Percentiles rank a stretch among this genome's conserved stretches.
phyloP scores from a whole-genome alignment of 2,113 vertebrate species.

The Ranitomeya imitator region DNA sequence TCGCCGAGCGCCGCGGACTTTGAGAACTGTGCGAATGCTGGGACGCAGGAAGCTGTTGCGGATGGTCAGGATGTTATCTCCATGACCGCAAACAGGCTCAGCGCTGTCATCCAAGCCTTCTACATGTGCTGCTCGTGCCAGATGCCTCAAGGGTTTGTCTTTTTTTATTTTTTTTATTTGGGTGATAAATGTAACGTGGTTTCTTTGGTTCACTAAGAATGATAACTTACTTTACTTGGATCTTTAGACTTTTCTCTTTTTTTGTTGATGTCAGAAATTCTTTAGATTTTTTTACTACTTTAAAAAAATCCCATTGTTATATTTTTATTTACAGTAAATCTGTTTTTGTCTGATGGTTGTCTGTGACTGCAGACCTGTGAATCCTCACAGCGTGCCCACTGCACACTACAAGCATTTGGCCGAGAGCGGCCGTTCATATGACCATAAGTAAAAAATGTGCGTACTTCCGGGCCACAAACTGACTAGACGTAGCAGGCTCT shows the following conservation, averaged over 20 bases:
- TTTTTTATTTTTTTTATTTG: constrained; percentile 54
- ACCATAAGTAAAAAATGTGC: too few species aligned
- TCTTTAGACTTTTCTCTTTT: not conserved
- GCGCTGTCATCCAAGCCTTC: constrained; percentile 97
- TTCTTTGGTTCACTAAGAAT: not conserved
- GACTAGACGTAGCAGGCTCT: too few species aligned
- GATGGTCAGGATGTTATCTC: constrained; percentile 96
- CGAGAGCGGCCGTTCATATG: too few species aligned
- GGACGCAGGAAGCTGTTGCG: constrained; percentile 77
- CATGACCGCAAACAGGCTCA: constrained; percentile 95
- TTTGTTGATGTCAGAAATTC: not conserved
- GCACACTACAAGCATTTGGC: too few species aligned
- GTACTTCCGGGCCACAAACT: too few species aligned
- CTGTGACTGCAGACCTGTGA: too few species aligned
- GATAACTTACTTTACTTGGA: not conserved
- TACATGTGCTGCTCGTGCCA: constrained; percentile 98
- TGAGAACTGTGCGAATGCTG: constrained; percentile 69
- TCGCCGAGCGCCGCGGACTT: constrained; percentile 63
- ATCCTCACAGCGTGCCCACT: too few species aligned
- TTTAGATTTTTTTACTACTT: too few species aligned
- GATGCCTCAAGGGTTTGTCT: constrained; percentile 93
- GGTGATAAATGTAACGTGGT: not conserved
- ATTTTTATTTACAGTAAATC: too few species aligned
- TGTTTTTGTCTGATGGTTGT: too few species aligned
- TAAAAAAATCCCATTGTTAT: too few species aligned